Evolutionary conservation across 2,797 vertebrate species (phyloP).

Genomic region (Dendrocincla fuliginosa): DNA sequence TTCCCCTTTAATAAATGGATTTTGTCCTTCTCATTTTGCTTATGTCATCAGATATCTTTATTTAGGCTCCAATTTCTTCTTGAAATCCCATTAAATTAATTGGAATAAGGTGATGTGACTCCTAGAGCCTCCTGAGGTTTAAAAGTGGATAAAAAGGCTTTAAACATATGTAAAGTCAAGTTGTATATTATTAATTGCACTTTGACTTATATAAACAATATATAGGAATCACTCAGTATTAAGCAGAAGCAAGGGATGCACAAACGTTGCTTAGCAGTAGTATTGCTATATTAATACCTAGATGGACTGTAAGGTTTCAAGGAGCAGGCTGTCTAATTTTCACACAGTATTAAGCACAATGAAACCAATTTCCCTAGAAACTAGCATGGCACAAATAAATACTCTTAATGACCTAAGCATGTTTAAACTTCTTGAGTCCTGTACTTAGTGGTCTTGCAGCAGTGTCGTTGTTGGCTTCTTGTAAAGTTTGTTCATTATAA

Average conservation of each 20-base stretch:
- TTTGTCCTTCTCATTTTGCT: neutral
- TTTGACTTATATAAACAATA: slow-evolving; percentile 16
- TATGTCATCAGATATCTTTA: neutral
- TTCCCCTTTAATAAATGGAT: neutral
- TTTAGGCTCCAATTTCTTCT: neutral
- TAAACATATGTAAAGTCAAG: neutral
- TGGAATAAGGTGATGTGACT: neutral
- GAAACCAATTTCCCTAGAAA: neutral
- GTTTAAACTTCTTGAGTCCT: neutral
- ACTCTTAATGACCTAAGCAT: neutral
- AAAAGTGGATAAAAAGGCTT: neutral
- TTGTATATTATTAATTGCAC: neutral
- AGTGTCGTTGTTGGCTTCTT: neutral
- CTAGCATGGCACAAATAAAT: neutral
- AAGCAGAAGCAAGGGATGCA: neutral
- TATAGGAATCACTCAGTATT: neutral
- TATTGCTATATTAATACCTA: neutral
- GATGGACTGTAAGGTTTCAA: neutral
- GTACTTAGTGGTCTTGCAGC: neutral
- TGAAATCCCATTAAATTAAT: neutral
- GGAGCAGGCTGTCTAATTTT: neutral
- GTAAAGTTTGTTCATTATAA: neutral
- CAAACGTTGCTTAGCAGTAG: neutral
- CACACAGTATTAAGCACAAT: neutral
- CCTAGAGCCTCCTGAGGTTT: neutral